Percentiles rank a stretch among this genome's conserved stretches.
These are phyloP conservation scores for Pollachius pollachius DNA, from an alignment of 2,113 vertebrate genomes.

Conservation along the genomic window DNA sequence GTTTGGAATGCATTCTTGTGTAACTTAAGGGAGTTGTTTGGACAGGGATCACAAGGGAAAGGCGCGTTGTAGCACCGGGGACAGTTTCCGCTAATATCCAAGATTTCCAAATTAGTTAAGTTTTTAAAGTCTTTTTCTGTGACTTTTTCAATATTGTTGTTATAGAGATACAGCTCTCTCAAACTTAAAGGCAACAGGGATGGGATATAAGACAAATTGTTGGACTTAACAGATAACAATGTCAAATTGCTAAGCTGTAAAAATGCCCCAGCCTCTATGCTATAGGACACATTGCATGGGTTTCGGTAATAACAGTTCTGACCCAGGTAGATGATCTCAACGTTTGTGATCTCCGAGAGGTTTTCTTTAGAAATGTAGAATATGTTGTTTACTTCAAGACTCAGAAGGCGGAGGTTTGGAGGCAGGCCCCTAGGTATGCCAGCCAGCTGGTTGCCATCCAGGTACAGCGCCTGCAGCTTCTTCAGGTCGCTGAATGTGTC, in stretches of 20 bases:
- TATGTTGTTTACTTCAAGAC: constrained; percentile 90
- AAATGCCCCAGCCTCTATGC: constrained; percentile 81
- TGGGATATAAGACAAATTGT: constrained; percentile 86
- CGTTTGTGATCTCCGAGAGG: constrained; percentile 77
- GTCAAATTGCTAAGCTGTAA: constrained; percentile 75
- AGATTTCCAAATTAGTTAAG: constrained; percentile 80
- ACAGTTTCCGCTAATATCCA: constrained; percentile 93
- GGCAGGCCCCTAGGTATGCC: constrained; percentile 85
- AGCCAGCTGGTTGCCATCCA: constrained; percentile 88
- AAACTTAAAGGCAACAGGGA: constrained; percentile 76
- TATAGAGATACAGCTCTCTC: constrained; percentile 86
- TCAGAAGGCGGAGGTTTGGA: constrained; percentile 77
- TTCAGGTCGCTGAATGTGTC: constrained; percentile 75
- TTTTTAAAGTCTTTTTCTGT: constrained; percentile 76
- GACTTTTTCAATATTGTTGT: constrained; percentile 81
- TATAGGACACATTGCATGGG: constrained; percentile 84
- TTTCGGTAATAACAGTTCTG: constrained; percentile 96
- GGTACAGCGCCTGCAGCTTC: constrained; percentile 81
- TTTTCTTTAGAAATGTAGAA: constrained; percentile 74
- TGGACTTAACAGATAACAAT: constrained; percentile 85
- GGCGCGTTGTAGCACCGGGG: constrained; percentile 91
- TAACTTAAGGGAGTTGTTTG: constrained; percentile 74
- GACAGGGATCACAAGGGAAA: constrained; percentile 85
- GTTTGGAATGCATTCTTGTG: constrained; percentile 74
- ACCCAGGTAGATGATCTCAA: constrained; percentile 84